Base-by-base conservation (phyloP, 1,140 invertebrate genomes). In the Varroa destructor region DNA sequence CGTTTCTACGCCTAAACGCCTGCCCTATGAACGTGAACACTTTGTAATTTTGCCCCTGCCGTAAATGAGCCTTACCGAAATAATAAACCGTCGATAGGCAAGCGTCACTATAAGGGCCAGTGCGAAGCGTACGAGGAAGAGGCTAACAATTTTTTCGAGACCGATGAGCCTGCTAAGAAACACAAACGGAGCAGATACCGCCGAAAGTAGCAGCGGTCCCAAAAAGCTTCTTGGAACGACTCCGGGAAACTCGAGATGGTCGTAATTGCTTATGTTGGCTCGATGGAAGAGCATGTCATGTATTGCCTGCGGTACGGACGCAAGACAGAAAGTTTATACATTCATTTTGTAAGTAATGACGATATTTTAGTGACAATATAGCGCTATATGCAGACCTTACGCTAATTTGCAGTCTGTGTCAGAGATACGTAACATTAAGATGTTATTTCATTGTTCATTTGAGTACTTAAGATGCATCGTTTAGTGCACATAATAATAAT, bases 191-290 rank as follows among this genome's bases (percentile, higher is more conserved):
- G 85, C 84, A n/a, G 89, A 85, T 54, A 94, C 75, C 54, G 84
- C 78, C 0, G 91, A 87, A 75, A 98, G 83, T 70, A 89, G 78
- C n/a, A 98, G 78, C 56, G 96, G 90, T 55, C 95, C 95, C 67
- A 97, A 78, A 82, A 99, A 99, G 57, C 91, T 92, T 75, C 97
- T 84, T 61, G 96, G 94, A 70, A 99, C 96, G 75, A 98, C 94
- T 71, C 97, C 96, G 76, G 96, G 94, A 84, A 95, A 99, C 79
- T 97, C 90, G 79, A 90, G 83, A 82, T 99, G 95, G 83, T 99
- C 96, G 83, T 97, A 99, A 91, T 97, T 81, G 78, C 72, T 36
- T 42, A 74, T 56, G 71, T 75, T 74, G 58, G 83, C 81, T 73
- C 87, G 83, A 78, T 93, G 86, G 81, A 93, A 96, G 14, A 99